Conservation (phyloP, 2,888 invertebrate genomes). For the Eremobia ochroleuca region DNA sequence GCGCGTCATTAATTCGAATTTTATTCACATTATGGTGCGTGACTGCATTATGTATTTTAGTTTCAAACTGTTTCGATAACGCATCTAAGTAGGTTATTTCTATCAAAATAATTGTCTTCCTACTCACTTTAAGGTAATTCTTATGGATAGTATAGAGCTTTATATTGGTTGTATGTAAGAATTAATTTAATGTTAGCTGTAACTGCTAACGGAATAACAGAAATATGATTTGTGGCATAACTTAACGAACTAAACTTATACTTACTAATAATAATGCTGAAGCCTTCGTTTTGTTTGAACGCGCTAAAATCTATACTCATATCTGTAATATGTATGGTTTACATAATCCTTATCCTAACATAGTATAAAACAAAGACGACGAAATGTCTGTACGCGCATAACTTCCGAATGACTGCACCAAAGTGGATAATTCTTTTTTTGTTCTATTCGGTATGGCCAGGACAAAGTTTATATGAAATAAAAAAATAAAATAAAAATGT, state of each 20-base stretch:
- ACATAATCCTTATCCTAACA: too few relatives aligned
- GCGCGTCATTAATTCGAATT: conserved; percentile 86
- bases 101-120: conserved; percentile 62
- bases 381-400: too few relatives aligned
- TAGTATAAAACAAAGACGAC: too few relatives aligned
- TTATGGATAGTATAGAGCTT: neutral
- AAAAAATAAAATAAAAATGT: too few relatives aligned
- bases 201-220: conserved; percentile 4
- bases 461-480: too few relatives aligned
- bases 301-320: too few relatives aligned
- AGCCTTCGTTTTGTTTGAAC: neutral
- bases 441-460: too few relatives aligned
- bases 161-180: conserved; percentile 23
- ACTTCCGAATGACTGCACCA: too few relatives aligned
- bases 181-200: conserved; percentile 21
- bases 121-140: conserved; percentile 32
- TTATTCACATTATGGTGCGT: conserved; percentile 85
- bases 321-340: too few relatives aligned
- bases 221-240: neutral
- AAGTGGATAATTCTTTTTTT: too few relatives aligned
- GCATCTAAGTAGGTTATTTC: conserved; percentile 76
- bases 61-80: conserved; percentile 78
- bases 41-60: conserved; percentile 77
- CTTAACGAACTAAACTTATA: neutral
- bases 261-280: neutral